Conservation (phyloP, 2,888 invertebrate genomes). For the Drosophila silvestris region DNA sequence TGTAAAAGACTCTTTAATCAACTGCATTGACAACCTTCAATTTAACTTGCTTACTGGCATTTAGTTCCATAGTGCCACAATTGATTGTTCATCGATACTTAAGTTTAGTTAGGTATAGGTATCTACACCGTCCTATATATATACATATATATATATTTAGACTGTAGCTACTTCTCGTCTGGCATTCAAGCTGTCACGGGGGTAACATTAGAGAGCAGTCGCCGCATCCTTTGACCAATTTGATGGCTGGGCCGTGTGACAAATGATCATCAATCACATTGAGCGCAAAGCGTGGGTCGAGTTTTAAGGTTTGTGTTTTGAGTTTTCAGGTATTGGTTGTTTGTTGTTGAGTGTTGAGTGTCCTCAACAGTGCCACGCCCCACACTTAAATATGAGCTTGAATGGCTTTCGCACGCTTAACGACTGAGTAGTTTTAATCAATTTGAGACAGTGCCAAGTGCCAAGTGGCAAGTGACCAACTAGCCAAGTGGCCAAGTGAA, state of each 20-base stretch:
- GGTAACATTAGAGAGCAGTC: conserved; percentile 37
- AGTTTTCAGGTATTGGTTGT: background rate
- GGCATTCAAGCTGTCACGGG: background rate
- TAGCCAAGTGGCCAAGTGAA: conserved; percentile 59
- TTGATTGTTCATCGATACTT: conserved; percentile 24
- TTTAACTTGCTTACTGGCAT: background rate
- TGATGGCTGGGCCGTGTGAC: conserved; percentile 70
- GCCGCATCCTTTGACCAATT: conserved; percentile 73
- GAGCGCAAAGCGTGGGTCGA: conserved; percentile 55
- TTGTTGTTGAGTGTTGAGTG: conserved; percentile 22
- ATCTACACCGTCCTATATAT: conserved; percentile 7
- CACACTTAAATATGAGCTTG: conserved; percentile 8
- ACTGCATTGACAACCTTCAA: background rate
- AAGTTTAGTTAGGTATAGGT: conserved; percentile 5
- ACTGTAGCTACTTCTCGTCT: conserved; percentile 3
- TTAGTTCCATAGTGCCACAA: conserved; percentile 35
- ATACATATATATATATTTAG: background rate
- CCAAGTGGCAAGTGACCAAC: conserved; percentile 16
- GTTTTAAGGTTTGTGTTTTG: conserved; percentile 11
- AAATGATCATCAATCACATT: conserved; percentile 79
- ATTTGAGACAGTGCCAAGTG: conserved; percentile 47
- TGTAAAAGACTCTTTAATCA: background rate
- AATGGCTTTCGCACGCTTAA: conserved; percentile 74
- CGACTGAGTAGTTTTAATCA: conserved; percentile 70
- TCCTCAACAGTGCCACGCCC: conserved; percentile 26